These are phyloP conservation scores for Pampus argenteus DNA, from an alignment of 2,797 vertebrate genomes.

Conservation along the genomic window DNA sequence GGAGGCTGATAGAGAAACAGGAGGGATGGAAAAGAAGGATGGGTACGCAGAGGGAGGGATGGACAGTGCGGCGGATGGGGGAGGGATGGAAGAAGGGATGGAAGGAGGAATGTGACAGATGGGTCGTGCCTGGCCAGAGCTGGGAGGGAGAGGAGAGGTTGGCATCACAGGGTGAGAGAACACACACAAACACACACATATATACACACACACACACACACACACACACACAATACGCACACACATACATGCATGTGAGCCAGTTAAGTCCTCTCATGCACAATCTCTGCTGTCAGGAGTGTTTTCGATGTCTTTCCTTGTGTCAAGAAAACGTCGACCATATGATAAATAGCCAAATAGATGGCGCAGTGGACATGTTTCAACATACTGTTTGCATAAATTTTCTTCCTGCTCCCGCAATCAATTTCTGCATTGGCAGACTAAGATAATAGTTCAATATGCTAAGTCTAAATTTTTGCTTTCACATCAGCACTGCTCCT, in stretches of 20 bases:
- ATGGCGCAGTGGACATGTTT: slow-evolving; percentile 51
- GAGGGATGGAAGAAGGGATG: slow-evolving; percentile 76
- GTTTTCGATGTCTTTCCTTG: slow-evolving; percentile 65
- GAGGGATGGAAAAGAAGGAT: slow-evolving; percentile 66
- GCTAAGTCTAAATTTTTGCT: slow-evolving; percentile 20
- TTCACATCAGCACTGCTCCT: slow-evolving; percentile 2
- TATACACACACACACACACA: slow-evolving; percentile 43
- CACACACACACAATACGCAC: slow-evolving; percentile 54
- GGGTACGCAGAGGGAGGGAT: slow-evolving; percentile 72
- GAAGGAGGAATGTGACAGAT: slow-evolving; percentile 83
- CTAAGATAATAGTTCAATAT: slow-evolving; percentile 39
- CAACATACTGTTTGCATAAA: slow-evolving; percentile 71
- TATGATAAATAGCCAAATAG: slow-evolving; percentile 75
- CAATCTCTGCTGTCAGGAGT: slow-evolving; percentile 67
- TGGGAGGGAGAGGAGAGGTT: slow-evolving; percentile 85
- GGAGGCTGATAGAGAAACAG: slow-evolving; percentile 69
- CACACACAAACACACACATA: slow-evolving; percentile 58
- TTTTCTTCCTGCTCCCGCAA: slow-evolving; percentile 48
- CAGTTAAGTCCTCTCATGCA: slow-evolving; percentile 62
- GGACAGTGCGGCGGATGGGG: slow-evolving; percentile 63
- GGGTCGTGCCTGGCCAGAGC: slow-evolving; percentile 84
- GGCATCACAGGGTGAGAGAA: slow-evolving; percentile 83
- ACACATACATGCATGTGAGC: slow-evolving; percentile 45
- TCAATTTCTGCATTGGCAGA: slow-evolving; percentile 41
- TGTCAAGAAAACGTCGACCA: slow-evolving; percentile 71